Conservation (phyloP, 1,140 invertebrate species). For the Zaprionus taronus region DNA sequence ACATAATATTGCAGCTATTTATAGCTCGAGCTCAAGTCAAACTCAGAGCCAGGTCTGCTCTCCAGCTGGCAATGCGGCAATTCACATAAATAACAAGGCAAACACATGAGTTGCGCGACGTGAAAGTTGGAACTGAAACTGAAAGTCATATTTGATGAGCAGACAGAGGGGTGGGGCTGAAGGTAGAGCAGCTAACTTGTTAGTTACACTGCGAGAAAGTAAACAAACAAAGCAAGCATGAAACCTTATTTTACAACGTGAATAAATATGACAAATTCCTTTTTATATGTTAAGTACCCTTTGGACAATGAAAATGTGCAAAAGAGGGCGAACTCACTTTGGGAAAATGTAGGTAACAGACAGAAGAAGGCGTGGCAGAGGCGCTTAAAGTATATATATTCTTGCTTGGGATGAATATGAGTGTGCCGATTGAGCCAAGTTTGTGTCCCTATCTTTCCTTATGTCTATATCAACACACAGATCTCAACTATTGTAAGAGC, state of each 20-base stretch:
- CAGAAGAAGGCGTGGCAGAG: too few species aligned
- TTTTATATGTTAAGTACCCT: too few species aligned
- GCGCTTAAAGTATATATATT: too few species aligned
- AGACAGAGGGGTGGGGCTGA: background rate
- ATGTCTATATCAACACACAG: too few species aligned
- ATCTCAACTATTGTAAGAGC: too few species aligned
- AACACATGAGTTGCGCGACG: conserved; percentile 60
- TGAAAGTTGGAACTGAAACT: conserved; percentile 68
- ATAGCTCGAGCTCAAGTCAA: conserved; percentile 11
- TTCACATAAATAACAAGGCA: conserved; percentile 49
- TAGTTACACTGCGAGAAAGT: conserved; percentile 5
- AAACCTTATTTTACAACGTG: background rate
- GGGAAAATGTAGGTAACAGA: too few species aligned
- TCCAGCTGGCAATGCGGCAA: conserved; percentile 15
- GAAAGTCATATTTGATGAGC: conserved; percentile 80
- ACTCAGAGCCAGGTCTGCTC: background rate
- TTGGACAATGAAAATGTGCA: too few species aligned
- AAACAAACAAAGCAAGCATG: background rate
- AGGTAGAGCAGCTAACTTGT: background rate
- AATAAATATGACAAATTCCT: too few species aligned
- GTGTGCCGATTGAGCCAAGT: too few species aligned
- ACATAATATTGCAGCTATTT: conserved; percentile 47
- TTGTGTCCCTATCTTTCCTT: too few species aligned
- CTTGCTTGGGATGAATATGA: too few species aligned
- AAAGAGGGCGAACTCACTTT: too few species aligned